phyloP scores from a whole-genome alignment of 2,113 vertebrate genomes.

The Hemibagrus wyckioides region DNA sequence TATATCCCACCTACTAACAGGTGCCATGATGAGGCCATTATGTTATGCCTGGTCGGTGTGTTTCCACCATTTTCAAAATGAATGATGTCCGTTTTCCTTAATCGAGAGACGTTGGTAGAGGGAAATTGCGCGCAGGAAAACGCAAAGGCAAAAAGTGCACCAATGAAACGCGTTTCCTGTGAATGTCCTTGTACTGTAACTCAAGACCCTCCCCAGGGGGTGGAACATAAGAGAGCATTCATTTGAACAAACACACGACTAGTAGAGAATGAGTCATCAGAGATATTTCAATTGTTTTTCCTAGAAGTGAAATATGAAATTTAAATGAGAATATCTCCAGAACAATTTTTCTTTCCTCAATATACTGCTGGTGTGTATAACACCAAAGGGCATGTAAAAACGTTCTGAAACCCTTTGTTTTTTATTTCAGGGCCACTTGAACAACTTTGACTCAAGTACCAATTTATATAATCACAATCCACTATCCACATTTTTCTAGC shows the following conservation, averaged over 20 bases:
- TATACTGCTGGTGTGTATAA: neutral
- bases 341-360: neutral
- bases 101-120: neutral
- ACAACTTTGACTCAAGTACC: neutral
- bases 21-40: no score
- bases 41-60: no score
- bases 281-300: neutral
- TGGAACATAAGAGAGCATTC: neutral
- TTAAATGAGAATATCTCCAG: neutral
- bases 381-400: neutral
- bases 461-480: neutral
- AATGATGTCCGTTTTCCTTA: neutral
- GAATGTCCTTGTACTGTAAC: neutral
- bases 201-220: neutral
- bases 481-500: neutral
- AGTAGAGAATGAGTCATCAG: neutral
- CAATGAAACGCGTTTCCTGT: neutral
- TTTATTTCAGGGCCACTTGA: neutral
- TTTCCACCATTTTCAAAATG: neutral
- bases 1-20: no score
- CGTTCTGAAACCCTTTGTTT: neutral
- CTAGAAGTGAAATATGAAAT: neutral
- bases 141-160: neutral
- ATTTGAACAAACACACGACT: neutral
- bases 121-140: neutral